phyloP scores from a whole-genome alignment of 1,140 invertebrate species.

The Apis florea region DNA sequence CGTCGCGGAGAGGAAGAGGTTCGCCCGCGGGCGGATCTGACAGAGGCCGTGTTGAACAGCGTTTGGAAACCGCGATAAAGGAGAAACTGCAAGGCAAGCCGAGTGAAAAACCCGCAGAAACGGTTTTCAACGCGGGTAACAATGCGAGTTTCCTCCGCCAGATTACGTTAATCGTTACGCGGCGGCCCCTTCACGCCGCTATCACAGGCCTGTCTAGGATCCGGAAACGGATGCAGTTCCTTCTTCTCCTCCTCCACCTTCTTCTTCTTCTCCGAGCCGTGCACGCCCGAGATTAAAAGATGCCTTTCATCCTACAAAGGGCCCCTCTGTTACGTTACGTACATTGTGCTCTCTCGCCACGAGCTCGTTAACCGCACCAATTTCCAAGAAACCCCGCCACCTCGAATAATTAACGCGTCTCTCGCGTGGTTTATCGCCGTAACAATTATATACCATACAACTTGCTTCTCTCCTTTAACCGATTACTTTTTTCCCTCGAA shows the following conservation, averaged over 20 bases:
- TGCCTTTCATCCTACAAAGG: constrained; percentile 56
- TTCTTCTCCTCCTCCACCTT: constrained; percentile 27
- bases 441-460: constrained; percentile 13
- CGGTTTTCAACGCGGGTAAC: not conserved
- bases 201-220: constrained; percentile 15
- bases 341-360: constrained; percentile 24
- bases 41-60: not conserved
- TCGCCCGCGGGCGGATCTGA: not conserved
- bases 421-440: constrained; percentile 14
- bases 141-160: constrained; percentile 37
- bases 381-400: constrained; percentile 24
- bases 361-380: constrained; percentile 19
- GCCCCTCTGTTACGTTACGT: constrained; percentile 21
- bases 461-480: not conserved
- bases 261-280: not conserved
- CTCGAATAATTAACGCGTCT: constrained; percentile 18
- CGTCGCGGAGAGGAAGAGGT: not conserved
- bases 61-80: not conserved
- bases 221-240: constrained; percentile 54
- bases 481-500: constrained; percentile 12
- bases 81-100: not conserved
- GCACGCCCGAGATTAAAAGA: constrained; percentile 49
- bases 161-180: constrained; percentile 51
- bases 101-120: not conserved
- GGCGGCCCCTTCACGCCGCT: constrained; percentile 13